Conservation (phyloP, 2,113 vertebrate species). For the Sminthopsis crassicaudata region DNA sequence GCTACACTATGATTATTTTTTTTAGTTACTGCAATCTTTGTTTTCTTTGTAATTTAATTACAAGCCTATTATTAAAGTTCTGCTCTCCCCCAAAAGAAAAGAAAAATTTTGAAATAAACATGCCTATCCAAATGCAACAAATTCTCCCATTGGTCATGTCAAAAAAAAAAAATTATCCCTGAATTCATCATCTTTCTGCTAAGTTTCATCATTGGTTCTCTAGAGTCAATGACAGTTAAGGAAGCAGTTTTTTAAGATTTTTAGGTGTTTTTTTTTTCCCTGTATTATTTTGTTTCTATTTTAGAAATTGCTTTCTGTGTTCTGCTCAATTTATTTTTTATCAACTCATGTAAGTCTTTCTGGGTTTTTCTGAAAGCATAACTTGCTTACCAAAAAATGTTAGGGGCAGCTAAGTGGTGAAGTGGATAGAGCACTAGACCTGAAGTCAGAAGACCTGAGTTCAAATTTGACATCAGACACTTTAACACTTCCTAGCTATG, state of each 20-base stretch:
- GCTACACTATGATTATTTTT: background rate
- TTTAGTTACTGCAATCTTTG: background rate
- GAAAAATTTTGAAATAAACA: background rate
- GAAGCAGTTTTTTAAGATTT: background rate
- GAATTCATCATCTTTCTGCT: background rate
- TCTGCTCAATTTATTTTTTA: background rate
- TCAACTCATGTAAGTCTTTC: background rate
- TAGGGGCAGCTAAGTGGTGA: too few species aligned
- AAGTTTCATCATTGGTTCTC: background rate
- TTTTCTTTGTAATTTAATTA: background rate
- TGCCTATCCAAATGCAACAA: background rate
- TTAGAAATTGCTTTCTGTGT: background rate
- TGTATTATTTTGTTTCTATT: background rate
- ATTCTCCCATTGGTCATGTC: background rate
- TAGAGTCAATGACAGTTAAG: background rate
- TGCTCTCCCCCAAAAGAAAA: background rate
- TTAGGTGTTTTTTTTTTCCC: background rate
- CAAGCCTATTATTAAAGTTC: background rate
- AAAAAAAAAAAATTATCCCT: background rate
- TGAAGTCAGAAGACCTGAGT: too few species aligned
- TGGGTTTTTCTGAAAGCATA: background rate
- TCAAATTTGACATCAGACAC: too few species aligned
- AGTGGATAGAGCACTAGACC: too few species aligned
- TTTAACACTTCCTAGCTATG: too few species aligned
- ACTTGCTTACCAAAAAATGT: background rate